Evolutionary conservation across 2,797 vertebrate species (phyloP).

Genomic region (Trematomus bernacchii): DNA sequence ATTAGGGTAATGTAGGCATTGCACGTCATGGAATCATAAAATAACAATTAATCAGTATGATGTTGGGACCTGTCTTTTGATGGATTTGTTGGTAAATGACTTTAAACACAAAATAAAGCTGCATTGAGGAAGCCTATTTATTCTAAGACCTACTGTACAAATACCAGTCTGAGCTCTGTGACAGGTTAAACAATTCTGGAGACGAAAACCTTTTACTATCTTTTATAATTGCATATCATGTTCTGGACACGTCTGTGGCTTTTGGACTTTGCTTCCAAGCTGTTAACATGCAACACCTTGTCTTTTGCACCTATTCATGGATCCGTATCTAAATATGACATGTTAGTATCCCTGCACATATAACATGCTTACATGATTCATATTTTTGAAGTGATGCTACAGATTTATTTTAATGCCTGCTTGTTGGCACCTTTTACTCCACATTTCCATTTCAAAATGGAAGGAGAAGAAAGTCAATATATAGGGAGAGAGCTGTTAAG

Average conservation of each 20-base stretch:
- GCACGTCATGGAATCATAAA: conserved; percentile 6
- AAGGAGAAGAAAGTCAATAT: neutral
- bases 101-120: conserved; percentile 9
- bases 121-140: conserved; percentile 5
- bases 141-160: neutral
- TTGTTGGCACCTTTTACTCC: neutral
- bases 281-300: conserved; percentile 22
- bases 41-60: neutral
- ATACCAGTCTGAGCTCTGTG: conserved; percentile 4
- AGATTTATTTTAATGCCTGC: neutral
- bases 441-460: neutral
- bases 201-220: conserved; percentile 4
- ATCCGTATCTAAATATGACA: neutral
- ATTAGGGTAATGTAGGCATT: conserved; percentile 38
- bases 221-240: conserved; percentile 10
- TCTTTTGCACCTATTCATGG: neutral
- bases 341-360: neutral
- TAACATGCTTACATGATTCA: neutral
- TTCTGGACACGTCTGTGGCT: conserved; percentile 6
- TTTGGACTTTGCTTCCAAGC: conserved; percentile 48
- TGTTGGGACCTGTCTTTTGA: conserved; percentile 1
- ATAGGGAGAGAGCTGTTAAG: neutral
- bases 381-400: neutral
- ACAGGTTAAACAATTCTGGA: conserved; percentile 14
- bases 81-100: conserved; percentile 1